Evolutionary conservation across 2,888 invertebrate genomes (phyloP).

Genomic region (Amiota communis): DNA sequence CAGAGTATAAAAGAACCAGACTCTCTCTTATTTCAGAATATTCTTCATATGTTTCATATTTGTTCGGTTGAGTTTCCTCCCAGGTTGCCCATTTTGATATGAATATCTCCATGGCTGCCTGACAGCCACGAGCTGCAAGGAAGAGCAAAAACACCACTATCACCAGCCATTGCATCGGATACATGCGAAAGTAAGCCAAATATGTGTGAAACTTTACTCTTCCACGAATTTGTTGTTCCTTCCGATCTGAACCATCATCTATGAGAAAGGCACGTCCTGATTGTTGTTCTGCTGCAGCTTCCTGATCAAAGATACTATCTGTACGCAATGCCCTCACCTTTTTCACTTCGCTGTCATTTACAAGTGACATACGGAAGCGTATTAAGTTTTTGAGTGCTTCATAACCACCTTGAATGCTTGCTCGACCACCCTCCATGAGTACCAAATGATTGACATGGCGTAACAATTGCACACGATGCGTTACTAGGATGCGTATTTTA

Average conservation of each 20-base stretch:
- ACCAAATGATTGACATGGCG: constrained; percentile 75
- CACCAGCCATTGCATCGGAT: constrained; percentile 73
- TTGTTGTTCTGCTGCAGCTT: constrained; percentile 35
- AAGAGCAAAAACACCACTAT: constrained; percentile 73
- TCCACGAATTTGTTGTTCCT: constrained; percentile 78
- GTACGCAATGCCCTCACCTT: constrained; percentile 52
- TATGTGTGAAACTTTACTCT: constrained; percentile 78
- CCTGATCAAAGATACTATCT: constrained; percentile 62
- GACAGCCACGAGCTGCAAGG: constrained; percentile 77
- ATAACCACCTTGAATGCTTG: constrained; percentile 68
- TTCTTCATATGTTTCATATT: constrained; percentile 47
- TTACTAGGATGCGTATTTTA: constrained; percentile 82
- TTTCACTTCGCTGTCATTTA: constrained; percentile 60
- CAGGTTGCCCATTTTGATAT: constrained; percentile 79
- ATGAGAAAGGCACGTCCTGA: constrained; percentile 28
- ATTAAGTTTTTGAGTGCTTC: constrained; percentile 74
- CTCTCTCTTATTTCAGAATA: constrained; percentile 54
- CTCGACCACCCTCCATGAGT: constrained; percentile 74
- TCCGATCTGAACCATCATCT: constrained; percentile 64
- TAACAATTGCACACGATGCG: constrained; percentile 79
- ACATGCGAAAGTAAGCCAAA: constrained; percentile 75
- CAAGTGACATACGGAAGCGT: constrained; percentile 72
- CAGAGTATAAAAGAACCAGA: constrained; percentile 63
- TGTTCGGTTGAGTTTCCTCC: constrained; percentile 67
- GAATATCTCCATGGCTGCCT: constrained; percentile 83